Base-by-base conservation (phyloP, 2,113 vertebrate species). In the Chiloscyllium plagiosum region DNA sequence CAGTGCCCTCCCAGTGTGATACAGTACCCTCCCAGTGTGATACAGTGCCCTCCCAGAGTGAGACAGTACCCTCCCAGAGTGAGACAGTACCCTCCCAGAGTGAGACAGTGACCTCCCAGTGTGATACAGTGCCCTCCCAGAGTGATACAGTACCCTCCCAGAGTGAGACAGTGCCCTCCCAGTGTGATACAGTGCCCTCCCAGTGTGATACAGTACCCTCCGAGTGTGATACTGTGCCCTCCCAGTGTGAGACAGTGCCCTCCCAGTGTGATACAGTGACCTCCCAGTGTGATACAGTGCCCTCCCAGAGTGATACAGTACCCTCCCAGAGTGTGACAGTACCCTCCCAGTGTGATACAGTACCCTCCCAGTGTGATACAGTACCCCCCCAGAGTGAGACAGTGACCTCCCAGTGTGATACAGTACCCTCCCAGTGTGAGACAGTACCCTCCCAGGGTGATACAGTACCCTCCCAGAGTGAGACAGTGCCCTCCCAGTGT, bases 21-120 rank as follows among this genome's bases (percentile, higher is more conserved):
- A 78, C 72, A 12, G 42, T 47, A 1, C 7, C 96, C 96, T 95
- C 96, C 26, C 68, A n/a, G 47, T 15, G 26, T 92, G 56, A 95
- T 37, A 69, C 65, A 72, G 83, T 96, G 26, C 96, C 42, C 69
- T 1, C 52, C 90, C 72, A 96, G 65, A 33, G 33, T 37, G 70
- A 68, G 19, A 22, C 19, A 69, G 80, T 15, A 78, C 15, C 10
- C 7, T 33, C 76, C 5, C 33, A 10, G 33, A 78, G 29, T 2
- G 29, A 78, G 0, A 20, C 72, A 78, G 29, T 33, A 26, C 29
- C 0, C 8, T 47, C 29, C 29, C 29, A 0, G 72, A 33, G 76
- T n/a, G 33, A n/a, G 0, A 78, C 76, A 15, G 52, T 5, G 52
- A 1, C 96, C 96, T 95, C 96, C 33, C 72, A n/a, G 47, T 15